Base-by-base conservation (phyloP, 2,797 vertebrate genomes). In the Limosa lapponica region DNA sequence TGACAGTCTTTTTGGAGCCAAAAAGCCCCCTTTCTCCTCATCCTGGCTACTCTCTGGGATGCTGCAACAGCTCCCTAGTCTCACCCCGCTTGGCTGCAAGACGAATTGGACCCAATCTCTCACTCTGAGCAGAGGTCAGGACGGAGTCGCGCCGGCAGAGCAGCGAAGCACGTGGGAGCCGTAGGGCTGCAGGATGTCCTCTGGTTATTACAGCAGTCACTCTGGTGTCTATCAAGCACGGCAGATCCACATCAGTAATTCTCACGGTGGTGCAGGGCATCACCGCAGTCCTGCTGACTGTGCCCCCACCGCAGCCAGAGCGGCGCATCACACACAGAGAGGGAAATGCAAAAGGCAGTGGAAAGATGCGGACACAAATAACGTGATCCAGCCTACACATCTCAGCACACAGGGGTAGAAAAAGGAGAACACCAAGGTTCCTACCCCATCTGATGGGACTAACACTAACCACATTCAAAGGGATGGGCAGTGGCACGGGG, bases 11-110 rank as follows among this genome's bases (percentile, higher is more conserved):
- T 72, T 39, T 83, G 67, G 64, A 91, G 91, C 8, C 4, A 19
- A 34, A 61, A 72, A 24, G 28, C 70, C 32, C 39, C 73, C 73
- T 90, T 90, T 94, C 93, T 89, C 79, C 82, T 86, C 11, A 1
- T 91, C 89, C 82, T 61, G 28, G 23, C 90, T 36, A 41, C 8
- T 25, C 32, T 86, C 37, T 0, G 4, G 8, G 32, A 73, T 88
- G 73, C 36, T 75, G 93, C 62, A 93, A 95, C 23, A 93, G 28
- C 30, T 90, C 39, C 46, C 85, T 58, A 32, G 41, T 27, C 48
- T 79, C 59, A 84, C 16, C 6, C n/a, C 1, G 3, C 27, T 84
- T 83, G 69, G 27, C 52, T 74, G 28, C 34, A 78, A 72, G 28
- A 18, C 2, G 2, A 80, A 54, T 20, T 32, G 39, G 77, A 75